Evolutionary conservation across 2,797 vertebrate species (phyloP), one percentile per base, ranked within the genome.

Genomic region (Enteromius anoplus): DNA sequence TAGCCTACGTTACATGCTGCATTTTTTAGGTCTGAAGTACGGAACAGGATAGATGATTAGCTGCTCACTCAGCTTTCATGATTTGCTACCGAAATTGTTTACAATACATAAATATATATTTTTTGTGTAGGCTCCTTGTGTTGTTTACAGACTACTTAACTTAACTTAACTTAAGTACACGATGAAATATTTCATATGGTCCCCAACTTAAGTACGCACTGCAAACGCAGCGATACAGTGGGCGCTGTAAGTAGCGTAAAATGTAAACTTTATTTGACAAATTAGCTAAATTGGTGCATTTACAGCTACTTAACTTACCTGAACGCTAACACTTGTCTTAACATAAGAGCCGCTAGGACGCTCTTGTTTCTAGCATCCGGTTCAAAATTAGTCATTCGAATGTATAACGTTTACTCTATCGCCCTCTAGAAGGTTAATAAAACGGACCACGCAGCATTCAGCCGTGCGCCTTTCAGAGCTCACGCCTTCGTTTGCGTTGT

Each of bases 301-400:
- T 26, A 45, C 45, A 45, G 40, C n/a, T 26, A 47, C n/a, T 47
- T 70, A 70, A 47, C n/a, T 47, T 70, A 70, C 68, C 40, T 70
- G 68, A 26, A 26, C 1, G 7, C 23, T 17, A 26, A 70, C 40
- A 47, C 14, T 45, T 26, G 12, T 15, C n/a, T 42, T 40, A 5
- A 69, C 6, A 21, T 14, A 11, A 68, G 37, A 40, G 2, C 14
- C 45, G 12, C 12, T 15, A 47, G 45, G 47, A 17, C 2, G 17
- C 19, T 1, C 19, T 3, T 21, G 2, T 21, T 53, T 53, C 2
- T 19, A 53, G 19, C 51, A 53, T 21, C 51, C 6, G 14, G 47
- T 47, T 47, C 15, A 4, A 15, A 14, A 45, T 45, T 12, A 45
- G 42, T 12, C 3, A 47, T 47, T 15, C 4, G 45, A 47, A 14